Base-by-base conservation (phyloP, 2,113 vertebrate species). In the Hiodon tergisus region DNA sequence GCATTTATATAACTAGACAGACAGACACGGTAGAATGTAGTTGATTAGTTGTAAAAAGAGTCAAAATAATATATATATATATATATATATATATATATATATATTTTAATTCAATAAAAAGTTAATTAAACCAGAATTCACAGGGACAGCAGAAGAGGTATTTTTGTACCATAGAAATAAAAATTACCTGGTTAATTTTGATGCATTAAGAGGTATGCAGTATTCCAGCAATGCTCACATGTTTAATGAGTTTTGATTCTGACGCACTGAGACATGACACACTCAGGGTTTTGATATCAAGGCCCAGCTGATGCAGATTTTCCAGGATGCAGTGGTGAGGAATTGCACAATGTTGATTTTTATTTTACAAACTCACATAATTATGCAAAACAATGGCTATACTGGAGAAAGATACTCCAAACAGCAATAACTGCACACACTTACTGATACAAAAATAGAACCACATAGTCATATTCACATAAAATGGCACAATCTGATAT, bases 311-410 rank as follows among this genome's bases (percentile, higher is more conserved):
- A 4, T 67, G 31, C 72, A 74, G 63, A 58, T 74, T 48, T 16
- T 48, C 5, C 11, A 58, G 31, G 11, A 67, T 57, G 72, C 72
- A 47, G 52, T 13, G 9, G 48, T 47, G 47, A 68, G 47, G 13
- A 52, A 6, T 5, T 68, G 10, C 67, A 68, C 67, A 10, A 7
- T 13, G 17, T 55, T 3, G 10, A n/a, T 14, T 10, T 17, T 50
- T 61, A 4, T 9, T 16, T 47, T 16, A 70, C 58, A 54, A 9
- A 65, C 58, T 46, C 67, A 55, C 58, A 53, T 11, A 55, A 78
- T 75, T 77, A 74, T 53, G 55, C 17, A 76, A 79, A 10, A 80
- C 78, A 78, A 71, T 57, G 69, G 81, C 81, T 31, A 85, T 82
- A 80, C 80, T 84, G 69, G 78, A 70, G 81, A 86, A 31, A 59